Conservation (phyloP, 2,888 invertebrate species). For the Nysson spinosus region DNA sequence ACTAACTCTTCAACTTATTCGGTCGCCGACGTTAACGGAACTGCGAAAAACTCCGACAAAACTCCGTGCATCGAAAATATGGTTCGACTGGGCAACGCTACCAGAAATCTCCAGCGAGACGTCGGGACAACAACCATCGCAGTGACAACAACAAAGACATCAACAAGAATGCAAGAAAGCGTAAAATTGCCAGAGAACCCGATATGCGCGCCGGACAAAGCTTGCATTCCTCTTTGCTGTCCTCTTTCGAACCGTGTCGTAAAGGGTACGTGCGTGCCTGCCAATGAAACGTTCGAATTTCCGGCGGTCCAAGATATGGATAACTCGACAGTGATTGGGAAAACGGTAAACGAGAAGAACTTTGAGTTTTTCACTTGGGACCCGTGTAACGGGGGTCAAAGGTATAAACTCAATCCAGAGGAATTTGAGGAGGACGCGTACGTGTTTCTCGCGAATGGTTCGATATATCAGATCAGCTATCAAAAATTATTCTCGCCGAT, state of each 20-base stretch:
- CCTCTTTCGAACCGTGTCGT: conserved; percentile 12
- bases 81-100: too few species aligned
- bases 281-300: conserved; percentile 25
- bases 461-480: conserved; percentile 34
- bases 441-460: conserved; percentile 58
- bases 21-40: too few species aligned
- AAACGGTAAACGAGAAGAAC: background rate
- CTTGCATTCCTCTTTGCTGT: conserved; percentile 60
- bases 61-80: too few species aligned
- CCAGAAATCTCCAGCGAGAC: too few species aligned
- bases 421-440: conserved; percentile 35
- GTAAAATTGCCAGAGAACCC: too few species aligned
- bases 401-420: conserved; percentile 49
- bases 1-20: too few species aligned
- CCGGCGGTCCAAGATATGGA: conserved; percentile 51
- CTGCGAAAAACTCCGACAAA: too few species aligned
- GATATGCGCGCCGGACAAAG: too few species aligned
- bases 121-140: too few species aligned
- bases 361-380: conserved; percentile 43
- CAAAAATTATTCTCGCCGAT: background rate
- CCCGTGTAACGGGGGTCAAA: conserved; percentile 46
- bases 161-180: too few species aligned
- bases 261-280: background rate
- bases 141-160: too few species aligned
- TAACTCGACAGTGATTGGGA: conserved; percentile 10